These are phyloP conservation scores for Camelus bactrianus DNA, from an alignment of 2,113 vertebrate species.

Conservation along the genomic window DNA sequence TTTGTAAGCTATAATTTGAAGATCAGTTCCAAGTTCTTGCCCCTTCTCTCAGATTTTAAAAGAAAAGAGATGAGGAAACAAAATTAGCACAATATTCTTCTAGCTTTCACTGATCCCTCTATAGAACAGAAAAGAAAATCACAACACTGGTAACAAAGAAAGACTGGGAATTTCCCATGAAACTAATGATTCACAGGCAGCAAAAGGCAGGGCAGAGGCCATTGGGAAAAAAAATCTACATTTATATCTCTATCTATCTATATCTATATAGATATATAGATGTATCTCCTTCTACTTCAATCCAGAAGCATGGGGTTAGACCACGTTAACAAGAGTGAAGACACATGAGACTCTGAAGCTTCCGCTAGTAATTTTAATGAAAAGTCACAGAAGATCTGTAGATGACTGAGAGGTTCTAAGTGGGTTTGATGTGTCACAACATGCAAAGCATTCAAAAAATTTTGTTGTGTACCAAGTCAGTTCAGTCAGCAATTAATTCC, in stretches of 20 bases:
- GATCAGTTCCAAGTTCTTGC: constrained; percentile 28
- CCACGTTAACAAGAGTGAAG: not conserved
- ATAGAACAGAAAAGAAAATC: not conserved
- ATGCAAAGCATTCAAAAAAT: constrained; percentile 38
- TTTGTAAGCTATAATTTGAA: constrained; percentile 28
- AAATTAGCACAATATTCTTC: not conserved
- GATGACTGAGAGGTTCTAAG: not conserved
- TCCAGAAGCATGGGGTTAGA: not conserved
- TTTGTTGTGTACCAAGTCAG: constrained; percentile 44
- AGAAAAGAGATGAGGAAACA: not conserved
- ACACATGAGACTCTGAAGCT: not conserved
- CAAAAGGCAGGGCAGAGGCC: not conserved
- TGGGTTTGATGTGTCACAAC: constrained; percentile 19
- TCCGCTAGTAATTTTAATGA: not conserved
- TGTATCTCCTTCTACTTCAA: not conserved
- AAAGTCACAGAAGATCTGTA: not conserved
- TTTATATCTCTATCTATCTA: too few relatives aligned
- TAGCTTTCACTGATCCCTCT: not conserved
- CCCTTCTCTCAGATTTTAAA: constrained; percentile 17
- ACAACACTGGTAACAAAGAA: not conserved
- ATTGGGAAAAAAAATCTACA: not conserved
- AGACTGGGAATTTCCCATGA: not conserved
- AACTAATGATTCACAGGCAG: not conserved
- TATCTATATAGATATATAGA: too few relatives aligned
- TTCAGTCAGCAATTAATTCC: constrained; percentile 64